Evolutionary conservation across 2,113 vertebrate genomes (phyloP).

Genomic region (Pyrgilauda ruficollis): DNA sequence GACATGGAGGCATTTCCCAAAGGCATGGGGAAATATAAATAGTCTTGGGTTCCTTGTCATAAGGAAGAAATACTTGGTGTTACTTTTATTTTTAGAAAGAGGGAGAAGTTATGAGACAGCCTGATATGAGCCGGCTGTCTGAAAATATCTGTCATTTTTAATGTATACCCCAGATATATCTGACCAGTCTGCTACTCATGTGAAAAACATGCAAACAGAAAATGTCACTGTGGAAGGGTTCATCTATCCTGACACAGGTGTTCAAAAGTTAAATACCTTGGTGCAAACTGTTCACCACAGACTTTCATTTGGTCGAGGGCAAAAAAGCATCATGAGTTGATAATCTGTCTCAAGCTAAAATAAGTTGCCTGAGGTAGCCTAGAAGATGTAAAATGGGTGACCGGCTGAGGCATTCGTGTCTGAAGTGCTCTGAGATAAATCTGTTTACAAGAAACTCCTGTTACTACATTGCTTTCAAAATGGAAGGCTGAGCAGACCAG

Average conservation of each 20-base stretch:
- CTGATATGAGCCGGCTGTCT: conserved; percentile 5
- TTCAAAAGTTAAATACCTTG: background rate
- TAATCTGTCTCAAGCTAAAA: background rate
- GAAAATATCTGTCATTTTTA: conserved; percentile 44
- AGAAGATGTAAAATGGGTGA: background rate
- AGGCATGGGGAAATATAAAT: conserved; percentile 43
- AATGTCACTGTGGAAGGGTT: background rate
- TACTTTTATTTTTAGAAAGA: conserved; percentile 56
- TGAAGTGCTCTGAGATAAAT: background rate
- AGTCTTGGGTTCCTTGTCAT: conserved; percentile 33
- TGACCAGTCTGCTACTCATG: background rate
- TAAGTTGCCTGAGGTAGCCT: background rate
- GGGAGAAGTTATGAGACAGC: conserved; percentile 48
- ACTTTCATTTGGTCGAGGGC: background rate
- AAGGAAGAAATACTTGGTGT: conserved; percentile 45
- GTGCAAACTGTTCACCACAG: background rate
- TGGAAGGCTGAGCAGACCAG: background rate
- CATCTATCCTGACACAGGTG: background rate
- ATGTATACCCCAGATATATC: background rate
- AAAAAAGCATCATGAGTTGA: background rate
- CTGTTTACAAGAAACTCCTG: background rate
- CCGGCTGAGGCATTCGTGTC: background rate
- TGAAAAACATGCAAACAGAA: conserved; percentile 28
- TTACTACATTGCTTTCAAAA: background rate
- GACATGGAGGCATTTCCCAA: conserved; percentile 20